phyloP scores from a whole-genome alignment of 2,113 vertebrate species.

The Caracal caracal region DNA sequence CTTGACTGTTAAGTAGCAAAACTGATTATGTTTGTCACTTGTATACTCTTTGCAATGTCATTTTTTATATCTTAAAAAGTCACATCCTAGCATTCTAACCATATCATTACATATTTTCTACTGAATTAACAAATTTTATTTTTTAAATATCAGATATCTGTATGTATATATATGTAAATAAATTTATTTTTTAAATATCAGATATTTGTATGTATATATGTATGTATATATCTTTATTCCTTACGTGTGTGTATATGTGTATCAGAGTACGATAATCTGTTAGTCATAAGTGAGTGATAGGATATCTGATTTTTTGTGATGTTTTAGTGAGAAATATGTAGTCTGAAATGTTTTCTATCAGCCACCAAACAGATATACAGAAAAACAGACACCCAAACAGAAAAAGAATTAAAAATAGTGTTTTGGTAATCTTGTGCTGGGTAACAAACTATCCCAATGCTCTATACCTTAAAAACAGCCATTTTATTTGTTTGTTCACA shows the following conservation, averaged over 20 bases:
- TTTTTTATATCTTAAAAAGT: constrained; percentile 15
- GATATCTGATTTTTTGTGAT: background rate
- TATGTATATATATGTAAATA: background rate
- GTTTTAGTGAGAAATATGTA: background rate
- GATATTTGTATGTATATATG: background rate
- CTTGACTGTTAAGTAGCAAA: constrained; percentile 60
- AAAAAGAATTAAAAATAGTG: background rate
- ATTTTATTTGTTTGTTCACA: background rate
- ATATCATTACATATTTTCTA: background rate
- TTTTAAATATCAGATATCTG: background rate
- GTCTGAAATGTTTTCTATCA: background rate
- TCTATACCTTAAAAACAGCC: background rate
- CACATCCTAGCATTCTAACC: background rate
- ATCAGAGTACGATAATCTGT: background rate
- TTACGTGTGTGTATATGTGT: background rate
- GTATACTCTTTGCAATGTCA: background rate
- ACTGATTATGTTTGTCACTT: constrained; percentile 34
- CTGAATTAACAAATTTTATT: constrained; percentile 37
- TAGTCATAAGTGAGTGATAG: background rate
- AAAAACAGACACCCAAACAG: background rate
- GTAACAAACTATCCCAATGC: background rate
- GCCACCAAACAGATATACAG: background rate
- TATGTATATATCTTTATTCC: background rate
- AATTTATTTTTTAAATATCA: constrained; percentile 13
- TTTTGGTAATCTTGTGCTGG: background rate